These are phyloP conservation scores for Holothuria scabra DNA, from an alignment of 53 echinoderm and acorn worm genomes.

Conservation along the genomic window DNA sequence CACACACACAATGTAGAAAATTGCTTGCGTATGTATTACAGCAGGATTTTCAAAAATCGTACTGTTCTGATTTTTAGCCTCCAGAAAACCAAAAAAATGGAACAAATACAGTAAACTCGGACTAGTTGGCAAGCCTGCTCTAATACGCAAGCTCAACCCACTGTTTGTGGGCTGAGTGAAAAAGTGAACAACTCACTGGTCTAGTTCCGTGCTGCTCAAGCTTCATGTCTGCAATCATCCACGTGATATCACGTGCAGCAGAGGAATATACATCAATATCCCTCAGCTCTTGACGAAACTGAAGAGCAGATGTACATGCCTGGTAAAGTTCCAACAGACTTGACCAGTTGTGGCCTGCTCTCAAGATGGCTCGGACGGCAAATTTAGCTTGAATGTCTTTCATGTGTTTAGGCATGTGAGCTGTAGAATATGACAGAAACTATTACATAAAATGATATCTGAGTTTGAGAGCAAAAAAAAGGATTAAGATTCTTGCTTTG, in stretches of 20 bases:
- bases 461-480: no score
- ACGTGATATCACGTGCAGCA: conserved; percentile 44
- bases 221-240: conserved; percentile 50
- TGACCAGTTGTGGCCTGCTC: conserved; percentile 68
- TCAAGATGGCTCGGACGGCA: conserved; percentile 56
- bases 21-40: no score
- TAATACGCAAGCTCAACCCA: no score
- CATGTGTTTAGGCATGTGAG: conserved; percentile 57
- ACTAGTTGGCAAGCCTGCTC: no score
- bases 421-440: neutral
- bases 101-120: no score
- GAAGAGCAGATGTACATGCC: conserved; percentile 57
- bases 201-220: conserved; percentile 69
- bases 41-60: no score
- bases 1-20: no score
- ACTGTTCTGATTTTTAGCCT: no score
- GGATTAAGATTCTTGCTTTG: no score
- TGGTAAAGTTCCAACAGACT: conserved; percentile 53
- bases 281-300: conserved; percentile 69
- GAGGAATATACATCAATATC: conserved; percentile 61
- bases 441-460: no score
- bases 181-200: conserved; percentile 18
- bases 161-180: no score
- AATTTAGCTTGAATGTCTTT: conserved; percentile 57
- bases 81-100: no score